Percentiles rank a stretch among this genome's conserved stretches.
phyloP scores from a whole-genome alignment of 2,797 vertebrate genomes.

The Orientallactaga sibirica region DNA sequence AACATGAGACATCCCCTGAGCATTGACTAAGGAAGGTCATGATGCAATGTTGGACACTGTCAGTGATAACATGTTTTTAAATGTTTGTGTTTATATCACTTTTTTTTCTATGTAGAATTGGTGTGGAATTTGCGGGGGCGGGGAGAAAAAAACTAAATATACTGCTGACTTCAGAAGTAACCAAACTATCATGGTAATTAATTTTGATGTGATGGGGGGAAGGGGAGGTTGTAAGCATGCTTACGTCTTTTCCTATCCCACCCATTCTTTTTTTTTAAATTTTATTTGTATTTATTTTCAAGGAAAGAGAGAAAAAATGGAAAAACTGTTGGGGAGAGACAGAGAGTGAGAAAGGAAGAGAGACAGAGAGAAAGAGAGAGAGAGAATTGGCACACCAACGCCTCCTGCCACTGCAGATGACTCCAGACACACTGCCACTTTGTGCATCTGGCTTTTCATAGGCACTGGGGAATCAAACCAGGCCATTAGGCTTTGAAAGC shows the following conservation, averaged over 20 bases:
- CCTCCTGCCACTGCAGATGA: too few species aligned
- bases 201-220: not conserved
- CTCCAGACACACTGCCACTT: too few species aligned
- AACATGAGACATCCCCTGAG: conserved; percentile 48
- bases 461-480: too few species aligned
- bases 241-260: not conserved
- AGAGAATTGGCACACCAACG: too few species aligned
- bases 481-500: too few species aligned
- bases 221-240: not conserved
- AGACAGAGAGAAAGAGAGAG: too few species aligned
- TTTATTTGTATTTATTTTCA: too few species aligned
- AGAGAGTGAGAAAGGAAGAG: too few species aligned
- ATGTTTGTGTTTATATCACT: conserved; percentile 51
- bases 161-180: conserved; percentile 25
- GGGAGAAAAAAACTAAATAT: not conserved
- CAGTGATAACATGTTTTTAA: conserved; percentile 1
- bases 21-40: not conserved
- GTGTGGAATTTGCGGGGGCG: conserved; percentile 30
- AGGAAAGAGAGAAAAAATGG: too few species aligned
- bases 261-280: not conserved
- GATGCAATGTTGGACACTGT: conserved; percentile 17
- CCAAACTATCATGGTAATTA: not conserved
- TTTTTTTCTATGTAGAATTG: conserved; percentile 64
- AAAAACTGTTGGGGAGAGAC: too few species aligned
- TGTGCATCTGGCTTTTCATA: too few species aligned